Evolutionary conservation across 1,140 invertebrate species (phyloP), one percentile per base, ranked within the genome.

Genomic region (Drosophila burlai): DNA sequence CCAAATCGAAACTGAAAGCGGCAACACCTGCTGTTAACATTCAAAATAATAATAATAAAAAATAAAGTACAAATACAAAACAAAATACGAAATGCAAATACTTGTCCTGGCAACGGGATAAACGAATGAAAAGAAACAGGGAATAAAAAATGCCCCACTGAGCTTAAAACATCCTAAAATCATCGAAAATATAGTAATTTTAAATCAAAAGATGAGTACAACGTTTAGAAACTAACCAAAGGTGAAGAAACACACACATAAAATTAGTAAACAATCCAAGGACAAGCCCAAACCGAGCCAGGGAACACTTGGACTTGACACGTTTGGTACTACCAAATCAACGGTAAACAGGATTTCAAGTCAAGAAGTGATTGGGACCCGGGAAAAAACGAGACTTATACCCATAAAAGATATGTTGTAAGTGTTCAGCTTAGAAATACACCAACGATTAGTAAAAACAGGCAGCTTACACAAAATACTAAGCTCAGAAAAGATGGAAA

Each of bases 11-110:
- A 16, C 24, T 7, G 21, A 34, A 42, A 58, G 21, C 36, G 11
- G 0, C 15, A 43, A 1, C 55, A 58, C 55, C 55, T 57, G 54
- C 15, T n/a, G 34, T 57, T 40, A 55, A 21, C 21, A 18, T 2
- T 2, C 2, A 40, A 57, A 40, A 57, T n/a, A 40, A 40, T 40
- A 40, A 52, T 40, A 40, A 52, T 18, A 50, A 50, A 26, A 40
- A 40, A 26, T 11, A 26, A 40, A n/a, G 26, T 13, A 34, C 10
- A 26, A 40, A 34, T 13, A 29, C 16, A 40, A 40, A 40, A 55
- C n/a, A n/a, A 24, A 11, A 15, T 2, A 34, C 2, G 4, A 36
- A 29, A 21, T n/a, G 15, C 15, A 15, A 34, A 31, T 13, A 29
- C 18, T 31, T 31, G n/a, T 55, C 7, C 52, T 24, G 34, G 9